Conservation (phyloP, 2,113 vertebrate species). For the Pionites leucogaster region DNA sequence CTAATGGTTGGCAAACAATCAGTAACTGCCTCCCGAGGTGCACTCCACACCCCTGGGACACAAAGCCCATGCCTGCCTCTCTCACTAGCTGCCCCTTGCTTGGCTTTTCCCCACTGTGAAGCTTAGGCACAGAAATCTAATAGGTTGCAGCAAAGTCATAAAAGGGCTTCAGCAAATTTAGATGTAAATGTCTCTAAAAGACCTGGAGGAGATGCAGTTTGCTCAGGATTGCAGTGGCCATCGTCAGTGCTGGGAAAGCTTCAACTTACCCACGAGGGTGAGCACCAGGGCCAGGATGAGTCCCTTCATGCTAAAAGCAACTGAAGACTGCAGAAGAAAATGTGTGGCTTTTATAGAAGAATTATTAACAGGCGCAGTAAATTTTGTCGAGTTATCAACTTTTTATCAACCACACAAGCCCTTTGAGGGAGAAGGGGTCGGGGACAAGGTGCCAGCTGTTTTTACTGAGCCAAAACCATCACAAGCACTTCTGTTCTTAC, state of each 20-base stretch:
- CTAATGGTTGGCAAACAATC: neutral
- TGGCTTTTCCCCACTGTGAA: neutral
- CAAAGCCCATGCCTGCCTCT: fast-evolving
- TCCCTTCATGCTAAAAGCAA: conserved; percentile 77
- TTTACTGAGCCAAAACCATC: neutral
- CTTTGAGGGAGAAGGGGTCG: neutral
- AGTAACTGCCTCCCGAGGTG: neutral
- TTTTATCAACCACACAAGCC: conserved; percentile 48
- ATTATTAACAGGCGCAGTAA: conserved; percentile 4
- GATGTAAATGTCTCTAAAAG: neutral
- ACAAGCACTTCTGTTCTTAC: neutral
- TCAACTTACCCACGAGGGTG: conserved; percentile 44
- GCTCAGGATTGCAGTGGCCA: neutral
- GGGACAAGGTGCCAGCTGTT: neutral
- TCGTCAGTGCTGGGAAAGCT: neutral
- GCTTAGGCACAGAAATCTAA: neutral
- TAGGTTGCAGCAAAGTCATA: neutral
- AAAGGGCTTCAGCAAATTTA: neutral
- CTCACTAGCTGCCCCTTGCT: neutral
- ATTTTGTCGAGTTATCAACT: conserved; percentile 53
- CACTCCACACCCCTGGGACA: neutral
- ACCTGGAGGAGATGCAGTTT: neutral
- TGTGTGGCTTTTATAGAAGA: conserved; percentile 64
- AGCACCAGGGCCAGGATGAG: conserved; percentile 73
- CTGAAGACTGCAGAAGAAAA: neutral